Conservation (phyloP, 2,888 invertebrate species). For the Callyntrura guangdongensis region DNA sequence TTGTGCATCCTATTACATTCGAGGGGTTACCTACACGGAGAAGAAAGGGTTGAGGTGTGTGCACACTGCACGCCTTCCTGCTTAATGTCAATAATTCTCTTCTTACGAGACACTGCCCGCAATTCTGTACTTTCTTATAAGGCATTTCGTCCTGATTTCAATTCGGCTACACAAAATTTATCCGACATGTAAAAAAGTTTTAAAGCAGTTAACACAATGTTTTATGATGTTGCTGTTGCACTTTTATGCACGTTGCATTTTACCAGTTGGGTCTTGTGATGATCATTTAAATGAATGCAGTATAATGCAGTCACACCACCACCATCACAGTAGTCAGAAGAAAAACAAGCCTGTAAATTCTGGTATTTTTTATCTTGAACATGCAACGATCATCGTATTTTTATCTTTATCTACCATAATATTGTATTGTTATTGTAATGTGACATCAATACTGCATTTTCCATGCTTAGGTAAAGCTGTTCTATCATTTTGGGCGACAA, state of each 20-base stretch:
- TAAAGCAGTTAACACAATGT: conserved; percentile 15
- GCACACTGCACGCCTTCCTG: conserved; percentile 38
- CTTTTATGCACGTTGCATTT: conserved; percentile 28
- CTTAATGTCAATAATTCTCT: conserved; percentile 52
- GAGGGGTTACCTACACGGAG: conserved; percentile 39
- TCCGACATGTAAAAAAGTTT: conserved; percentile 3
- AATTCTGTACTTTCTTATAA: neutral
- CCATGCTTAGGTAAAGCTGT: conserved; percentile 24
- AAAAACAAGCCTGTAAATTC: conserved; percentile 23
- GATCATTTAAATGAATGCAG: neutral
- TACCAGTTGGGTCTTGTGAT: neutral
- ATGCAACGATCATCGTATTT: neutral
- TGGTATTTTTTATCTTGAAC: conserved; percentile 26
- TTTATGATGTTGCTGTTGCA: conserved; percentile 21
- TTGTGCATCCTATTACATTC: conserved; percentile 30
- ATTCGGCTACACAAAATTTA: neutral
- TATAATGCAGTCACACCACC: conserved; percentile 1
- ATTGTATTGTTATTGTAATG: conserved; percentile 30
- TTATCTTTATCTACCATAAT: neutral
- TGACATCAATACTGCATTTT: conserved; percentile 57
- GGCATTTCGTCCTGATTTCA: conserved; percentile 58
- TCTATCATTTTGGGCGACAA: conserved; percentile 24
- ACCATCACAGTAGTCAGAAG: conserved; percentile 1
- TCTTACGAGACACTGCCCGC: conserved; percentile 16
- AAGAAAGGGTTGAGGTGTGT: conserved; percentile 64